Evolutionary conservation across 1,140 invertebrate species (phyloP).

Genomic region (Potamilus streckersoni): DNA sequence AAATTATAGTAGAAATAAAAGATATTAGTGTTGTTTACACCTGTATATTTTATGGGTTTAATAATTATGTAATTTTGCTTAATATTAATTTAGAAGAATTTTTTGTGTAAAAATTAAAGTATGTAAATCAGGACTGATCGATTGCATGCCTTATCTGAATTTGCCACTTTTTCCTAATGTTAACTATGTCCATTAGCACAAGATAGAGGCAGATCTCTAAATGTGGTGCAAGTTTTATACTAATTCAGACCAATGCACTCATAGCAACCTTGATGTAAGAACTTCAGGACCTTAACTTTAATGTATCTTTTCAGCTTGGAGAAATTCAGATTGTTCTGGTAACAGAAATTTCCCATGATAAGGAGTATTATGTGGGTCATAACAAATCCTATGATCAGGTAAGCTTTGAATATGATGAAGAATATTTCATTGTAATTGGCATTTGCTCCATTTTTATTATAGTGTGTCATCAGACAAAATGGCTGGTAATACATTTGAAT

Average conservation of each 20-base stretch:
- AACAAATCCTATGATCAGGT: constrained; percentile 97
- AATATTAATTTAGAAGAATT: too few relatives aligned
- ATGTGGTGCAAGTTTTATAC: neutral
- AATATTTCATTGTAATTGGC: neutral
- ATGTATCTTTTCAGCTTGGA: constrained; percentile 73
- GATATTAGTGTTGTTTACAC: too few relatives aligned
- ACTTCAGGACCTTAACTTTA: too few relatives aligned
- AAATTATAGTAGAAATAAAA: too few relatives aligned
- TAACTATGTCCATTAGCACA: neutral
- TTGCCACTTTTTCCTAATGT: neutral
- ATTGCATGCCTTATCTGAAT: neutral
- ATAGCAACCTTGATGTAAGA: neutral
- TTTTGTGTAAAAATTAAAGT: too few relatives aligned
- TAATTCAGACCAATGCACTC: too few relatives aligned
- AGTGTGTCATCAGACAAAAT: neutral
- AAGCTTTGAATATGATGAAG: constrained; percentile 14
- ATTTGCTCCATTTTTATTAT: neutral
- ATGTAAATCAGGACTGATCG: too few relatives aligned
- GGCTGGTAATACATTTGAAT: neutral
- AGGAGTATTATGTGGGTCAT: constrained; percentile 91
- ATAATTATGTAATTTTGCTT: too few relatives aligned
- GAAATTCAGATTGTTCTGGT: constrained; percentile 85
- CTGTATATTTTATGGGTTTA: too few relatives aligned
- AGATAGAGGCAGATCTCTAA: too few relatives aligned
- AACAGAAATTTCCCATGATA: constrained; percentile 93